These are phyloP conservation scores for Bos indicus DNA, from an alignment of 2,113 vertebrate species.

Conservation along the genomic window DNA sequence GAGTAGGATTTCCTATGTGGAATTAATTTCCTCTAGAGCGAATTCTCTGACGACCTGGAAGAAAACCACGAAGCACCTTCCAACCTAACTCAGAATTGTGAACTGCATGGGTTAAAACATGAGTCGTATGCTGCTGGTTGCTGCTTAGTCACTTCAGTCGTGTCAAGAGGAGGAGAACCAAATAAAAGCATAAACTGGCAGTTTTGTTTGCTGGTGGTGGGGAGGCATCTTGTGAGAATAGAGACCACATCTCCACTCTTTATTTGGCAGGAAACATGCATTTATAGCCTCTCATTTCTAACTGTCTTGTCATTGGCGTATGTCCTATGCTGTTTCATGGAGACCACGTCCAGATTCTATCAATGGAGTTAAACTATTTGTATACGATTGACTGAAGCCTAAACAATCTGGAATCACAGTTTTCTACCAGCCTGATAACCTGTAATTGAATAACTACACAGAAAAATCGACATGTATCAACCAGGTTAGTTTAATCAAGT, in stretches of 20 bases:
- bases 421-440: not conserved
- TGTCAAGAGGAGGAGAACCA: not conserved
- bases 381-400: not conserved
- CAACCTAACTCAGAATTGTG: not conserved
- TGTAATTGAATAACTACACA: not conserved
- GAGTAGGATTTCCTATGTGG: not conserved
- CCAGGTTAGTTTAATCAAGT: not conserved
- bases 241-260: not conserved
- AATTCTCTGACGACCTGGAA: not conserved
- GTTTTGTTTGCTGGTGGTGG: accelerated
- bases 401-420: not conserved
- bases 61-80: not conserved
- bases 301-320: accelerated
- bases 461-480: not conserved
- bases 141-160: not conserved
- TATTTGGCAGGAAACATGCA: not conserved
- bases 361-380: not conserved
- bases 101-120: not conserved
- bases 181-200: too few species aligned
- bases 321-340: not conserved
- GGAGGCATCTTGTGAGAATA: not conserved
- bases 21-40: not conserved
- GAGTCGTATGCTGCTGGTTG: not conserved
- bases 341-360: not conserved
- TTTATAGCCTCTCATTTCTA: not conserved